phyloP scores from a whole-genome alignment of 1,140 invertebrate genomes.

The Sinonovacula constricta region DNA sequence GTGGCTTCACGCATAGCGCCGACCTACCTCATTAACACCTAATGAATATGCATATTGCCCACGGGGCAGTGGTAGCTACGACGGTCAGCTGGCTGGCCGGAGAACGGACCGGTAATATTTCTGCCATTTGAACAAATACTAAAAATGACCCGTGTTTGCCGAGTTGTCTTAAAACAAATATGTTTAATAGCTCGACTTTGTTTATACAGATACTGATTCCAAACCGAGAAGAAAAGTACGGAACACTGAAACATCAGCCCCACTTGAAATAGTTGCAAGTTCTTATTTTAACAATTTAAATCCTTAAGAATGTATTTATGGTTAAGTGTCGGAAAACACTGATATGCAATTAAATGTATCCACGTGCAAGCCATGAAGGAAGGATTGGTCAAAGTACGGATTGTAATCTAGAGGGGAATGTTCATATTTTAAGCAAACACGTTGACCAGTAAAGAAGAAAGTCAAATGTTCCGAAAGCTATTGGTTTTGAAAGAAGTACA shows the following conservation, averaged over 20 bases:
- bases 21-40: conserved; percentile 30
- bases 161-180: conserved; percentile 27
- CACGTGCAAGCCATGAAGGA: neutral
- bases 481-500: too few relatives aligned
- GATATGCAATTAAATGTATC: neutral
- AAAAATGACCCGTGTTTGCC: neutral
- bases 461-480: too few relatives aligned
- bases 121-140: neutral
- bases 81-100: conserved; percentile 3
- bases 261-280: neutral
- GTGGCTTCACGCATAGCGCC: neutral
- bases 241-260: neutral
- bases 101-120: neutral
- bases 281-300: neutral
- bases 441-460: too few relatives aligned
- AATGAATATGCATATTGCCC: conserved; percentile 36
- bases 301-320: neutral
- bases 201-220: conserved; percentile 31
- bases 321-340: neutral
- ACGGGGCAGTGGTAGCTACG: neutral
- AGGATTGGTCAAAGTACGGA: neutral
- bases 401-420: neutral
- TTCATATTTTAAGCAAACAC: conserved; percentile 11
- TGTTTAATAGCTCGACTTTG: conserved; percentile 12
- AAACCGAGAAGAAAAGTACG: conserved; percentile 1